phyloP scores from a whole-genome alignment of 2,888 invertebrate species.

The Cotesia congregata region DNA sequence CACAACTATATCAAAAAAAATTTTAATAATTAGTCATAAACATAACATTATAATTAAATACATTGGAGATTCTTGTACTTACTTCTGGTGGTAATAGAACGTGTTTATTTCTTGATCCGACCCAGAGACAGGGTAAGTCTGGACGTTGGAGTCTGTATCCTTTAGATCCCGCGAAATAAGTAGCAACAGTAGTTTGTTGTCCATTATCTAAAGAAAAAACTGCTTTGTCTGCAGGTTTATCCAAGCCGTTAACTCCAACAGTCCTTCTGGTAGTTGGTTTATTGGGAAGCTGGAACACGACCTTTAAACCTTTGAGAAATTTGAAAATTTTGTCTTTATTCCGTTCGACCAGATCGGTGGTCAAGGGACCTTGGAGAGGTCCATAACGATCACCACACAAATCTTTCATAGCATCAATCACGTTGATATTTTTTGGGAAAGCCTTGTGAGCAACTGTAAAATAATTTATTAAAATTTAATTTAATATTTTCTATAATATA shows the following conservation, averaged over 20 bases:
- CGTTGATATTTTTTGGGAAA: constrained; percentile 75
- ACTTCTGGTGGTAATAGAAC: constrained; percentile 88
- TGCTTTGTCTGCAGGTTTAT: constrained; percentile 61
- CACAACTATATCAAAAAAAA: constrained; percentile 52
- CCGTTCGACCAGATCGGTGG: constrained; percentile 45
- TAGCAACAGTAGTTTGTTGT: constrained; percentile 68
- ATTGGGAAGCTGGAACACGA: constrained; percentile 71
- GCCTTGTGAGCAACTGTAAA: constrained; percentile 82
- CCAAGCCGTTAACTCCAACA: constrained; percentile 71
- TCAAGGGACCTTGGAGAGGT: constrained; percentile 50
- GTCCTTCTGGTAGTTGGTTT: constrained; percentile 67
- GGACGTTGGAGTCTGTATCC: constrained; percentile 74
- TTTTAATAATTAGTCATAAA: neutral
- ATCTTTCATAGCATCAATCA: constrained; percentile 71
- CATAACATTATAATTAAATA: neutral
- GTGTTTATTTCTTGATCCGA: constrained; percentile 78
- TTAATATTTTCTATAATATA: no score
- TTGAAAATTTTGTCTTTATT: constrained; percentile 33
- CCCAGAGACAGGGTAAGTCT: constrained; percentile 87
- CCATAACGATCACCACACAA: constrained; percentile 47
- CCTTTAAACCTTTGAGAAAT: constrained; percentile 71
- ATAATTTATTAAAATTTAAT: neutral
- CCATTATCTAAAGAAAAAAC: constrained; percentile 65
- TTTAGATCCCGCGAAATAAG: constrained; percentile 70
- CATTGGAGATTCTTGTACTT: constrained; percentile 41